These are phyloP conservation scores for Cybosia mesomella DNA, from an alignment of 2,888 invertebrate genomes.

Conservation along the genomic window DNA sequence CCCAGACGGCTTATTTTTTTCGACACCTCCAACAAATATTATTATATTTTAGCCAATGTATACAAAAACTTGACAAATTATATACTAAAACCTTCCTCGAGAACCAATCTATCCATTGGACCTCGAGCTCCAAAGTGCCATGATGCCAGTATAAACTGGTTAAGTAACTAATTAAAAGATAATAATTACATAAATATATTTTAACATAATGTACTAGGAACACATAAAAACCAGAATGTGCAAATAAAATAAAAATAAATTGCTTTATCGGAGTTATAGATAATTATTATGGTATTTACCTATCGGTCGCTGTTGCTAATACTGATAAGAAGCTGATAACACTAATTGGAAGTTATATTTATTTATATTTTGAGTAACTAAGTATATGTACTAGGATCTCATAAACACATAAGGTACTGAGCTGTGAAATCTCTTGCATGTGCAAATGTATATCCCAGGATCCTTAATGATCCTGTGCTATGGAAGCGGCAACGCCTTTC, in stretches of 20 bases:
- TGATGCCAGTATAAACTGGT: no score
- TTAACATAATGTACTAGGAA: slow-evolving; percentile 51
- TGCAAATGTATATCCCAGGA: neutral
- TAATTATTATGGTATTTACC: neutral
- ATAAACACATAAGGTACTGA: slow-evolving; percentile 1
- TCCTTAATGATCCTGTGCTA: neutral
- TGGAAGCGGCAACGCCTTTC: neutral
- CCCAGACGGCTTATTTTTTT: no score
- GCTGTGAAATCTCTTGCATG: neutral
- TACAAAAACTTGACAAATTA: no score
- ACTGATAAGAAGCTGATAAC: slow-evolving; percentile 1
- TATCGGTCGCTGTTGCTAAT: neutral
- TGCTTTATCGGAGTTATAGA: neutral
- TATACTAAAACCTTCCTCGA: no score
- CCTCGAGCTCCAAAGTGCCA: no score
- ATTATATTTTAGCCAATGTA: no score
- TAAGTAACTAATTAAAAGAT: no score
- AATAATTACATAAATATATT: slow-evolving; percentile 46
- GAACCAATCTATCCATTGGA: no score
- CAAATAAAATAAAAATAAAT: neutral
- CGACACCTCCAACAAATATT: no score
- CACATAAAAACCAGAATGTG: slow-evolving; percentile 40
- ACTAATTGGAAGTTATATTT: neutral
- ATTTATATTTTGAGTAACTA: slow-evolving; percentile 28
- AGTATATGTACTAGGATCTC: slow-evolving; percentile 44